Base-by-base conservation (phyloP, 2,888 invertebrate genomes). In the Thecocarcelia acutangulata region DNA sequence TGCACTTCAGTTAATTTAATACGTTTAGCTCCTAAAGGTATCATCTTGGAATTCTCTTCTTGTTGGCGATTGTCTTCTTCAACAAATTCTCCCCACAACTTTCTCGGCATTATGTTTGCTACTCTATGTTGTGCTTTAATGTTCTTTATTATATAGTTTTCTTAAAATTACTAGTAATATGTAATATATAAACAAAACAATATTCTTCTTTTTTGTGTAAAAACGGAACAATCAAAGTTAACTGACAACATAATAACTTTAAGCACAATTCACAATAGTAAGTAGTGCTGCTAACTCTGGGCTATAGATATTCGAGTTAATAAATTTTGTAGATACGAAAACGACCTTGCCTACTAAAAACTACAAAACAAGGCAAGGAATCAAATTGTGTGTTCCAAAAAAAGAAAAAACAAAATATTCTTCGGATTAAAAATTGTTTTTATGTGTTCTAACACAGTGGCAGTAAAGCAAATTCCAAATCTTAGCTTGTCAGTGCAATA, bases 1-100 rank as follows among this genome's bases (percentile, higher is more conserved):
- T 84, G 85, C 33, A 87, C 81, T 75, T 88, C 88, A 6, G 88
- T 86, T n/a, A 88, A 80, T 54, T 88, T 88, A 9, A 81, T 74
- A 13, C 85, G 85, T 48, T 88, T 88, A n/a, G 84, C 85, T 9
- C 73, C 64, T 3, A 86, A 83, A 1, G 86, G 82, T 46, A 88
- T 76, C 37, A 84, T 80, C 80, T 84, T 84, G 21, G 63, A 76
- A 3, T 58, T 37, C 19, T 83, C 85, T 17, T 76, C 81, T 11
- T 58, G 59, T 15, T 28, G 12, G 17, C 75, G 63, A 37, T 80
- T 84, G 3, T 82, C 76, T 1, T 75, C 73, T 28, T 84, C 82
- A 21, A 69, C 78, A 44, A 85, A 83, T 81, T 85, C 84, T 6
- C 87, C 87, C 87, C 87, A 87, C 54, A 84, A 78, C 15, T 79